Evolutionary conservation across 2,113 vertebrate species (phyloP).

Genomic region (Copsychus sechellarum): DNA sequence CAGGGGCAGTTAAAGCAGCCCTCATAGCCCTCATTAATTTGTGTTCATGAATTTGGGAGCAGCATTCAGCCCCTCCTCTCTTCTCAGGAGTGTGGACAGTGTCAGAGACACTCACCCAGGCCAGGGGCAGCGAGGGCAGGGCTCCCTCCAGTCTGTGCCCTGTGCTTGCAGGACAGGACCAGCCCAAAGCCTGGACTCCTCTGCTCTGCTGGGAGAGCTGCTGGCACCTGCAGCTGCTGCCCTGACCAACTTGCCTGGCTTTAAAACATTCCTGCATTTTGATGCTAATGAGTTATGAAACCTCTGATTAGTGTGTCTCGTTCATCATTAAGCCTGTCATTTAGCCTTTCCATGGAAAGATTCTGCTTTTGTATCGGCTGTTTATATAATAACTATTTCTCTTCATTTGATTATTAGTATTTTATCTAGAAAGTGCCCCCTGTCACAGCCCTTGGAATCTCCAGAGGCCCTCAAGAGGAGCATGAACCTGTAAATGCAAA

Average conservation of each 20-base stretch:
- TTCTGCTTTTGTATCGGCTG: neutral
- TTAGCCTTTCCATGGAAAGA: neutral
- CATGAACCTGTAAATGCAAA: neutral
- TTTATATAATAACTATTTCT: neutral
- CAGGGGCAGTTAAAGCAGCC: neutral
- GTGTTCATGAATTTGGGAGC: neutral
- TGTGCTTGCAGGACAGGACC: neutral
- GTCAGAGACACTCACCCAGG: rapidly evolving
- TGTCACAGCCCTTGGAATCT: neutral
- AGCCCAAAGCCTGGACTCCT: rapidly evolving
- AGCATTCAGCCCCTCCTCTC: no score
- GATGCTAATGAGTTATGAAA: conserved; percentile 26
- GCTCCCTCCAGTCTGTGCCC: rapidly evolving
- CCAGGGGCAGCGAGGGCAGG: rapidly evolving
- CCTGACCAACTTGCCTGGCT: neutral
- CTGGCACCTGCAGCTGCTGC: neutral
- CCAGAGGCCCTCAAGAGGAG: neutral
- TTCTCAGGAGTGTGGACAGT: neutral
- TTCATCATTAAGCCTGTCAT: conserved; percentile 2
- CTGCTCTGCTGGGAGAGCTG: neutral
- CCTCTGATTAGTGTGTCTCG: neutral
- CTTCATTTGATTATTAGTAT: neutral
- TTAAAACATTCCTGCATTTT: neutral
- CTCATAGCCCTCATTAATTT: rapidly evolving
- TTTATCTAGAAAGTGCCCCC: neutral